These are phyloP conservation scores for Junonia oenone DNA, from an alignment of 2,888 invertebrate genomes.

Conservation along the genomic window DNA sequence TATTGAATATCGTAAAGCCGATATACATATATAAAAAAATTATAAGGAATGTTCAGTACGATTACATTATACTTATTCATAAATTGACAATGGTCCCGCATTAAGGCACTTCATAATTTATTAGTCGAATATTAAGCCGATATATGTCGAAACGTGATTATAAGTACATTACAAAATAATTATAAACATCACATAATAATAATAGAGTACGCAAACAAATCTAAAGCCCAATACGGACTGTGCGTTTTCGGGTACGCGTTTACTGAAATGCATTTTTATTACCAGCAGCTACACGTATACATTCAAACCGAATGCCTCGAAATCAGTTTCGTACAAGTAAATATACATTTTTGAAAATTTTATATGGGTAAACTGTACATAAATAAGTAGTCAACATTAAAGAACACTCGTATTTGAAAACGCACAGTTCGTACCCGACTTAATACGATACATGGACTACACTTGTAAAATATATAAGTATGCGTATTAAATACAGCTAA, in stretches of 20 bases:
- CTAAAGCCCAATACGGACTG: too few relatives aligned
- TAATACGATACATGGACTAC: too few relatives aligned
- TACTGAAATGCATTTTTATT: too few relatives aligned
- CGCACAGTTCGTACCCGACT: too few relatives aligned
- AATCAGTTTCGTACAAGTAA: too few relatives aligned
- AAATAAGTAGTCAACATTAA: too few relatives aligned
- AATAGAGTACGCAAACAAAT: not conserved
- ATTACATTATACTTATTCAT: conserved; percentile 36
- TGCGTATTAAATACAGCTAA: not conserved
- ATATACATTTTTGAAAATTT: too few relatives aligned
- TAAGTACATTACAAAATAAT: conserved; percentile 1
- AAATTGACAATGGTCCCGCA: conserved; percentile 64
- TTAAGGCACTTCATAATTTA: conserved; percentile 44
- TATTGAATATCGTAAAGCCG: conserved; percentile 47
- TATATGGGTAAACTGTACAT: too few relatives aligned
- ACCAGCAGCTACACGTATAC: not conserved
- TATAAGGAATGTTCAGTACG: conserved; percentile 73
- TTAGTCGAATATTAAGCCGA: conserved; percentile 16
- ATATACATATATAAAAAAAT: conserved; percentile 47
- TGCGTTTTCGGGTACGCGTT: too few relatives aligned
- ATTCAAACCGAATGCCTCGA: too few relatives aligned
- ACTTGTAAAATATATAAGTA: too few relatives aligned
- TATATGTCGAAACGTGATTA: conserved; percentile 9
- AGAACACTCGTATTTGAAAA: too few relatives aligned
- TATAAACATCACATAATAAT: conserved; percentile 39